These are phyloP conservation scores for Papilio polyxenes DNA, from an alignment of 1,140 invertebrate species.

Conservation along the genomic window DNA sequence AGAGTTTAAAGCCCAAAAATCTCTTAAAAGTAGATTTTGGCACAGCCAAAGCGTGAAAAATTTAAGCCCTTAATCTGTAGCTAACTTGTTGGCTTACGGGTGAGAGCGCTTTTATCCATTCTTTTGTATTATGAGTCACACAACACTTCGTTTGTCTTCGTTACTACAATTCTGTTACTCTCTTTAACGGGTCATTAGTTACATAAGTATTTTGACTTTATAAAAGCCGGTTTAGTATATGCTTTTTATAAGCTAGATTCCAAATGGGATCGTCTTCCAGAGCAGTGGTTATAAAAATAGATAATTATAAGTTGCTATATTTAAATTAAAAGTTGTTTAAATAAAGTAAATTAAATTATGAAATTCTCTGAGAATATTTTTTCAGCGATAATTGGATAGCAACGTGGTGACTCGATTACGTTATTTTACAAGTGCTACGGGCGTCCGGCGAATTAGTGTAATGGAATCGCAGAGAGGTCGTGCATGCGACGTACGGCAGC, in stretches of 20 bases:
- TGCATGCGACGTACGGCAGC: constrained; percentile 18
- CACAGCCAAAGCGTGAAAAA: not conserved
- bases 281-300: too few species aligned
- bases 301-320: too few species aligned
- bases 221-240: too few species aligned
- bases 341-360: not conserved
- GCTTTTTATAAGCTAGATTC: too few species aligned
- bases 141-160: not conserved
- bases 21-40: not conserved
- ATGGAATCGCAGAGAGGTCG: constrained; percentile 24
- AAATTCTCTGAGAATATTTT: not conserved
- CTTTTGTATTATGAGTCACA: not conserved
- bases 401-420: not conserved
- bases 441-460: constrained; percentile 18
- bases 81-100: not conserved
- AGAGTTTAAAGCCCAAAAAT: not conserved
- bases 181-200: too few species aligned
- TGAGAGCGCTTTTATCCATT: not conserved
- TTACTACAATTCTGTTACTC: not conserved
- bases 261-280: too few species aligned
- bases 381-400: not conserved
- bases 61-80: not conserved
- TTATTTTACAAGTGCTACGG: constrained; percentile 16
- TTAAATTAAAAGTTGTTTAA: too few species aligned
- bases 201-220: too few species aligned